These are phyloP conservation scores for Adelosebastes latens DNA, from an alignment of 2,797 vertebrate species.

Conservation along the genomic window DNA sequence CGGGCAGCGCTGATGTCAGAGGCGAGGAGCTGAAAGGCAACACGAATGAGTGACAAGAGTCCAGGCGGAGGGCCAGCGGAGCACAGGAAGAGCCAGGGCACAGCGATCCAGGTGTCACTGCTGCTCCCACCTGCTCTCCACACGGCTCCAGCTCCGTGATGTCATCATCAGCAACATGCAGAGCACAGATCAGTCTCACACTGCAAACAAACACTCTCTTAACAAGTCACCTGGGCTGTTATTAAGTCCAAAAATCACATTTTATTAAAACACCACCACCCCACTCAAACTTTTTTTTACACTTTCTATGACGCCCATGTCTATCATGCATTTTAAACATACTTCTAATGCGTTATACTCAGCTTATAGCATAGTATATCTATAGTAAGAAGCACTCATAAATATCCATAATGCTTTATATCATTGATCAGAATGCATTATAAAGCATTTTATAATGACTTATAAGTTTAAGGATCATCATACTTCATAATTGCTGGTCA, in stretches of 20 bases:
- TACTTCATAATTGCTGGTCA: too few relatives aligned
- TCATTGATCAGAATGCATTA: too few relatives aligned
- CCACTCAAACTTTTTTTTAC: too few relatives aligned
- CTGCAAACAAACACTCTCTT: background rate
- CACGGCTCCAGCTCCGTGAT: background rate
- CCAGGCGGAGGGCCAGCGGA: slow-evolving; percentile 46
- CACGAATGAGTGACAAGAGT: slow-evolving; percentile 43
- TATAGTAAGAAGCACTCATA: too few relatives aligned
- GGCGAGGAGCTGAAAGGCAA: slow-evolving; percentile 45
- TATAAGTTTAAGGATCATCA: too few relatives aligned
- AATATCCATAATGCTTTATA: too few relatives aligned
- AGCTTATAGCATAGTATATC: too few relatives aligned
- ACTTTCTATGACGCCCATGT: too few relatives aligned
- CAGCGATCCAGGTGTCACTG: slow-evolving; percentile 21
- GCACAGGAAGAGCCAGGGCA: background rate
- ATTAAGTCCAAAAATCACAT: background rate
- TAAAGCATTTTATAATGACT: too few relatives aligned
- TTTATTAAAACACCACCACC: background rate
- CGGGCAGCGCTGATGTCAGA: slow-evolving; percentile 63
- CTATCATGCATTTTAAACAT: too few relatives aligned
- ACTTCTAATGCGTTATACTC: too few relatives aligned
- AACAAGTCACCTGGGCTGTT: background rate
- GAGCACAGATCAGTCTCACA: background rate
- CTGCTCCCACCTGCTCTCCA: slow-evolving; percentile 23
- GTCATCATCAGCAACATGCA: background rate